Evolutionary conservation across 2,888 invertebrate species (phyloP).

Genomic region (Drosophila siamana): DNA sequence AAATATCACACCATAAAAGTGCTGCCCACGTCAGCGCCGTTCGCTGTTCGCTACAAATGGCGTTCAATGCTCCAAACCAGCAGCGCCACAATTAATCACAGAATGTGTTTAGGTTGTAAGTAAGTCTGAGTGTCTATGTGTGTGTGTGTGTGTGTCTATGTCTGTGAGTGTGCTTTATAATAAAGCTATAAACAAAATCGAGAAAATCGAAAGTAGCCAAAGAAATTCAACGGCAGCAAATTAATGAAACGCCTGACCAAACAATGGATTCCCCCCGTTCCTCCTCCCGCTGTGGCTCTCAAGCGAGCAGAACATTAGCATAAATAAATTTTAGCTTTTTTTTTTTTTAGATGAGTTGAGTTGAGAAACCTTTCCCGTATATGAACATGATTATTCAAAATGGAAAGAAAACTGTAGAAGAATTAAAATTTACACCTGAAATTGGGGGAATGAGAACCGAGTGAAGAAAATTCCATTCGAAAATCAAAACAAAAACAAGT

Average conservation of each 20-base stretch:
- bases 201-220: constrained; percentile 57
- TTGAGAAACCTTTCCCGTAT: constrained; percentile 29
- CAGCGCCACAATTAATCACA: constrained; percentile 50
- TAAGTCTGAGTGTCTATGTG: neutral
- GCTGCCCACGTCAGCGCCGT: constrained; percentile 40
- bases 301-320: constrained; percentile 50
- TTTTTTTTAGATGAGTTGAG: neutral
- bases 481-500: constrained; percentile 7
- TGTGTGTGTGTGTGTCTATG: no score
- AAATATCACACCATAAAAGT: constrained; percentile 38
- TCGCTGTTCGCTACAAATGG: constrained; percentile 18
- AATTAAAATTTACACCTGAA: constrained; percentile 35
- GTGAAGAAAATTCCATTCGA: constrained; percentile 29
- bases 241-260: constrained; percentile 48
- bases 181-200: constrained; percentile 48
- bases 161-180: constrained; percentile 21
- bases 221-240: constrained; percentile 46
- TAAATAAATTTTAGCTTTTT: constrained; percentile 54
- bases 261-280: constrained; percentile 11
- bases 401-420: constrained; percentile 30
- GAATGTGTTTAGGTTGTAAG: constrained; percentile 16
- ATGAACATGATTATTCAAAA: constrained; percentile 52
- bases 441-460: constrained; percentile 5
- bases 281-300: neutral
- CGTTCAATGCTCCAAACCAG: constrained; percentile 24